Evolutionary conservation across 2,797 vertebrate species (phyloP).

Genomic region (Hemibagrus guttatus): DNA sequence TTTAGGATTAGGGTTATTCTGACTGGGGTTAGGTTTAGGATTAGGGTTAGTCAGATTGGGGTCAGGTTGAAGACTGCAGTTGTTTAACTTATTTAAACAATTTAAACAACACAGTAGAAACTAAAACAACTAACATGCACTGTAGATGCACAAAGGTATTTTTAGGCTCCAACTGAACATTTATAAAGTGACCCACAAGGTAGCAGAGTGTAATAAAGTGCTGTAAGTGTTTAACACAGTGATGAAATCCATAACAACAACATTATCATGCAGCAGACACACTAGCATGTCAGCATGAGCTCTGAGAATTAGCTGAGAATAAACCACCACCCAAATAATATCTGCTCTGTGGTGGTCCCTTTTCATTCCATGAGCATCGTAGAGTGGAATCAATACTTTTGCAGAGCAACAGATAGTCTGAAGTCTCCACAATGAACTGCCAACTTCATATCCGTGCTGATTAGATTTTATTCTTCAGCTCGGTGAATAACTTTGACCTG

Average conservation of each 20-base stretch:
- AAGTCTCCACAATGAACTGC: not conserved
- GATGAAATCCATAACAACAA: not conserved
- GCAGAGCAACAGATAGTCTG: not conserved
- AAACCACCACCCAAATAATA: slow-evolving; percentile 7
- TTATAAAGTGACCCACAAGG: not conserved
- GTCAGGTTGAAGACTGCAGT: too few relatives aligned
- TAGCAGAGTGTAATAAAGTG: not conserved
- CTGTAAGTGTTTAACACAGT: slow-evolving; percentile 3
- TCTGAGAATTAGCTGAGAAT: not conserved
- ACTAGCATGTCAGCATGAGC: not conserved
- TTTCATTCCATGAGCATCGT: not conserved
- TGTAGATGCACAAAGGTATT: not conserved
- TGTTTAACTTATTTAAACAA: too few relatives aligned
- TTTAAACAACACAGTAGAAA: too few relatives aligned
- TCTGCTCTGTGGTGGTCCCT: not conserved
- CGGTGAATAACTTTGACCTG: slow-evolving; percentile 8
- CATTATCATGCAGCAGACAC: slow-evolving; percentile 18
- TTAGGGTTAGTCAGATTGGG: too few relatives aligned
- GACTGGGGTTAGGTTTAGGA: too few relatives aligned
- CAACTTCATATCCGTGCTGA: not conserved
- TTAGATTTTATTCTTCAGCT: not conserved
- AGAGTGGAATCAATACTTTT: not conserved
- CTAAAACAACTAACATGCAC: not conserved
- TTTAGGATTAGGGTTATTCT: too few relatives aligned
- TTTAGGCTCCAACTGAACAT: not conserved